Evolutionary conservation across 2,888 invertebrate species (phyloP).

Genomic region (Cremastobaeus sp.): DNA sequence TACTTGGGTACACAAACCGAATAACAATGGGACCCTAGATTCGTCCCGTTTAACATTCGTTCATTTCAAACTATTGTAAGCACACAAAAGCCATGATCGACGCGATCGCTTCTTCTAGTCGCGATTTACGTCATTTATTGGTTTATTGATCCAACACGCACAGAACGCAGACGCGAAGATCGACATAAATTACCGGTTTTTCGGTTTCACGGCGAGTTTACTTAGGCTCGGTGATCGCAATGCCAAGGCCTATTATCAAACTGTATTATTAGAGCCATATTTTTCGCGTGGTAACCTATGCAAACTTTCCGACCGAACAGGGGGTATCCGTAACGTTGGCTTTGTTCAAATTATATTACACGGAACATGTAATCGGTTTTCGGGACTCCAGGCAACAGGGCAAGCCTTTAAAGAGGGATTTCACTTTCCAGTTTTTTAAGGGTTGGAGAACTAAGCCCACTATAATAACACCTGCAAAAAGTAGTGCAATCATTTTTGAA

Average conservation of each 20-base stretch:
- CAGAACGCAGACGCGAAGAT: conserved; percentile 1
- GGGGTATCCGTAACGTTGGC: background rate
- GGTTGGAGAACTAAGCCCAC: too few species aligned
- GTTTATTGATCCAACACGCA: conserved; percentile 46
- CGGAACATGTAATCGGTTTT: conserved; percentile 32
- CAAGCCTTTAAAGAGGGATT: conserved; percentile 5
- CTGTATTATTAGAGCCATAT: conserved; percentile 55
- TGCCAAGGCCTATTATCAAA: conserved; percentile 42
- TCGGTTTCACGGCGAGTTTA: conserved; percentile 52
- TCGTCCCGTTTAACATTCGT: conserved; percentile 54
- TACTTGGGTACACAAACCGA: conserved; percentile 74
- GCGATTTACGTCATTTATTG: conserved; percentile 57
- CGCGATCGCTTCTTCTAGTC: conserved; percentile 53
- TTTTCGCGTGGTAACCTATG: conserved; percentile 29
- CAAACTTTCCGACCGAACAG: conserved; percentile 28
- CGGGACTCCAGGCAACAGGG: background rate
- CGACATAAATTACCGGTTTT: conserved; percentile 56
- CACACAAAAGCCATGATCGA: conserved; percentile 55
- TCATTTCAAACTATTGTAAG: conserved; percentile 49
- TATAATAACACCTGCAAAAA: too few species aligned
- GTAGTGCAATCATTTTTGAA: too few species aligned
- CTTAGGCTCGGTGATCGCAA: conserved; percentile 40
- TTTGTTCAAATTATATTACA: conserved; percentile 34
- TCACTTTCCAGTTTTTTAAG: background rate
- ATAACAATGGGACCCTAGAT: conserved; percentile 58